Base-by-base conservation (phyloP, 1,140 invertebrate species). In the Camponotus pennsylvanicus region DNA sequence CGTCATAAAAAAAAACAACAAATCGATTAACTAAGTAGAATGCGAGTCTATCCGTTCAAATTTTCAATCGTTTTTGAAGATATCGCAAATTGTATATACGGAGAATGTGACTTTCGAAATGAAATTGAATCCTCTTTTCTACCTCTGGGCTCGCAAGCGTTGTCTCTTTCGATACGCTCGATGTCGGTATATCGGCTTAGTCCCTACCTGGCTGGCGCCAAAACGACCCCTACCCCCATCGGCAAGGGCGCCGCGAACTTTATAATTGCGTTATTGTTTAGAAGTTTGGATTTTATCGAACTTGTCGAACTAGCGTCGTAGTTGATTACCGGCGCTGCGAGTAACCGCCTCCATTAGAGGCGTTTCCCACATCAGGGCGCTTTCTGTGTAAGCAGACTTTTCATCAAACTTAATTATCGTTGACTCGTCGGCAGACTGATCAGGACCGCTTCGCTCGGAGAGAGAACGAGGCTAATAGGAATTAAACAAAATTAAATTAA, bases 401-500 rank as follows among this genome's bases (percentile, higher is more conserved):
- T 87, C 86, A 91, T 80, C 80, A 91, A 91, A 91, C 87, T 90
- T 91, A 91, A 91, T 91, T 91, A 91, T 91, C 89, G 70, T 77
- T 63, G 87, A 85, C 80, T 90, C 89, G 70, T 82, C 86, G 89
- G 78, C 67, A 70, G 78, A 92, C 88, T 91, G 91, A 92, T 92
- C 91, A 91, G 80, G 57, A 45, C 76, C 61, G 63, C 86, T 79
- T 85, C 83, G 70, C 64, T 64, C 76, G 70, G 4, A 49, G 82
- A 34, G 75, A 77, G 77, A 78, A 89, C 64, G 79, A 86, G 90
- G 87, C 87, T 91, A 90, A 92, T 87, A 88, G 92, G 87, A 89
- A 90, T 92, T 92, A 89, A 87, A 85, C 77, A 85, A 78, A 89
- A 92, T 93, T 91, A 91, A 88, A 91, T 89, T 91, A 92, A 86